Conservation (phyloP, 2,888 invertebrate genomes). For the Sussaba pulchella region DNA sequence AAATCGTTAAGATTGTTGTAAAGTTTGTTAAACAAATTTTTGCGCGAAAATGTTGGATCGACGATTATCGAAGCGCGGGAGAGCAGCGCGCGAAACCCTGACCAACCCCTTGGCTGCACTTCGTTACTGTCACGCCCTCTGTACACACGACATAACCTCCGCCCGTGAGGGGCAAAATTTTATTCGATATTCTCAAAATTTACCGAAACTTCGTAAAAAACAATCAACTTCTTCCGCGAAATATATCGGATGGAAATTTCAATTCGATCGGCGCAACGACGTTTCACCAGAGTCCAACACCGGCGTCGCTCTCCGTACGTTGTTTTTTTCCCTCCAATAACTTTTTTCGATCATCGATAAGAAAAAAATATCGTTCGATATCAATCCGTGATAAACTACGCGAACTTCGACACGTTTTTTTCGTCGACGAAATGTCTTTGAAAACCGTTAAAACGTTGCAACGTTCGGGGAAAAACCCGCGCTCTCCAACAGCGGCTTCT, state of each 20-base stretch:
- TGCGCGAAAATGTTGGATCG: constrained; percentile 70
- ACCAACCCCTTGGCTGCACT: constrained; percentile 80
- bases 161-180: not conserved
- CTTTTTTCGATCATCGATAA: too few relatives aligned
- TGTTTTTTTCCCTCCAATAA: too few relatives aligned
- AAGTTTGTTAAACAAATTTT: constrained; percentile 61
- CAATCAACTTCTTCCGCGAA: not conserved
- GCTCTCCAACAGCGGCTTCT: too few relatives aligned
- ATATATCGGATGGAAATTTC: too few relatives aligned
- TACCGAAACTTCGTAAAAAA: not conserved
- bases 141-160: constrained; percentile 81
- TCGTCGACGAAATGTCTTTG: too few relatives aligned
- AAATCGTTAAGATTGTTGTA: not conserved
- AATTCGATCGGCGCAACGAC: too few relatives aligned
- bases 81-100: constrained; percentile 81
- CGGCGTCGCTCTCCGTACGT: constrained; percentile 32
- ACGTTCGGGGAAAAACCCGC: too few relatives aligned
- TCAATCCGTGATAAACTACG: too few relatives aligned
- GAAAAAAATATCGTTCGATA: too few relatives aligned
- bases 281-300: too few relatives aligned
- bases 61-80: constrained; percentile 80
- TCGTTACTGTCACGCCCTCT: constrained; percentile 81
- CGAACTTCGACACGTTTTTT: too few relatives aligned
- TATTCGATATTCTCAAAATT: constrained; percentile 16
- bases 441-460: too few relatives aligned